These are phyloP conservation scores for Thereva nobilitata DNA, from an alignment of 2,888 invertebrate genomes.

Conservation along the genomic window DNA sequence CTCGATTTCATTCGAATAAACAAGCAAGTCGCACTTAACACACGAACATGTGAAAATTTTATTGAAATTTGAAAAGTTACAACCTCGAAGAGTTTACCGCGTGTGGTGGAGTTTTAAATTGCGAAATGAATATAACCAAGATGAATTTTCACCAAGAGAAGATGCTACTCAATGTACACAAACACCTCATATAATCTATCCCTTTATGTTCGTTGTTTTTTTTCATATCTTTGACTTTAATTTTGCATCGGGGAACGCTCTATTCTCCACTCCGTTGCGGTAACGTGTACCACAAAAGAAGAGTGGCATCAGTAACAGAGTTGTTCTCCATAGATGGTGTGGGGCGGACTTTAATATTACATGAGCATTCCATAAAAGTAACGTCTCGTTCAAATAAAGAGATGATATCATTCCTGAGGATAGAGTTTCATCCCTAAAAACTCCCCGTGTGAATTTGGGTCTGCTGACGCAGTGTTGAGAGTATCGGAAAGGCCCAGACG, in stretches of 20 bases:
- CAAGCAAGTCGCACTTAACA: too few relatives aligned
- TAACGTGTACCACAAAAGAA: neutral
- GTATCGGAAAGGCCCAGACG: neutral
- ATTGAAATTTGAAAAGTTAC: too few relatives aligned
- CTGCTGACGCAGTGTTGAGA: conserved; percentile 13
- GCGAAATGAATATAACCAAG: conserved; percentile 29
- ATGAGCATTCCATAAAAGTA: conserved; percentile 33
- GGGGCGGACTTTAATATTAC: conserved; percentile 28
- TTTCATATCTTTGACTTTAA: conserved; percentile 34
- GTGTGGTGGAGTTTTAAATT: conserved; percentile 27
- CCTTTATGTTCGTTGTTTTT: conserved; percentile 29
- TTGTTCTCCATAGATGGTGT: neutral
- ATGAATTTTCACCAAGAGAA: too few relatives aligned
- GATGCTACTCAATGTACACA: conserved; percentile 1
- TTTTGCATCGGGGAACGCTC: conserved; percentile 33
- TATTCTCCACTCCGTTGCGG: conserved; percentile 11
- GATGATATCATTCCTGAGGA: conserved; percentile 32
- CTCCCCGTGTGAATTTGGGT: conserved; percentile 26
- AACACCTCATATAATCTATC: conserved; percentile 19
- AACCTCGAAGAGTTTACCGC: too few relatives aligned
- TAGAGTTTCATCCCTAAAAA: conserved; percentile 29
- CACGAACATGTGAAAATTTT: too few relatives aligned
- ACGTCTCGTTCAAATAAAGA: conserved; percentile 33
- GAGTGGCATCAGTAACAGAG: neutral
- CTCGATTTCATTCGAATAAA: too few relatives aligned